phyloP scores from a whole-genome alignment of 1,140 invertebrate species.

The Heliconius hermathena region DNA sequence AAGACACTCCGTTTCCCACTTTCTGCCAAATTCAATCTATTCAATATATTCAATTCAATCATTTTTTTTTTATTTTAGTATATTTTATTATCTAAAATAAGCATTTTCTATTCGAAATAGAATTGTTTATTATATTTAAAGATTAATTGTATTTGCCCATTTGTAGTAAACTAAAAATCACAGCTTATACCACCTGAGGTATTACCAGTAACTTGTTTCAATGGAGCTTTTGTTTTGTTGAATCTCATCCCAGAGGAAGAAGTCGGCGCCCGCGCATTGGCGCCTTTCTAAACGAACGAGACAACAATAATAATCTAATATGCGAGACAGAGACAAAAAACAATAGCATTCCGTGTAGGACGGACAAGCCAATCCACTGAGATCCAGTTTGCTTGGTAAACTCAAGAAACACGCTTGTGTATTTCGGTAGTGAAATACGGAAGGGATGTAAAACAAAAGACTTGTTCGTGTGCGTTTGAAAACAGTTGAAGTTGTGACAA shows the following conservation, averaged over 20 bases:
- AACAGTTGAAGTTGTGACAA: slow-evolving; percentile 52
- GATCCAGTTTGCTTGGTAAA: slow-evolving; percentile 76
- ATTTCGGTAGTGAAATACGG: slow-evolving; percentile 38
- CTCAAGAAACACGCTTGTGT: slow-evolving; percentile 64
- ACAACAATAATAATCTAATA: slow-evolving; percentile 35
- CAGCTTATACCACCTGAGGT: slow-evolving; percentile 56
- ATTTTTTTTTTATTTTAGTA: no score
- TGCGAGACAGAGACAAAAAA: slow-evolving; percentile 57
- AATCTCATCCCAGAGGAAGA: slow-evolving; percentile 71
- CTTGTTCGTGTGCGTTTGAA: slow-evolving; percentile 54
- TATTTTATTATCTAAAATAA: neutral
- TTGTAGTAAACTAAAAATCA: slow-evolving; percentile 26
- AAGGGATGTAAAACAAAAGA: slow-evolving; percentile 73
- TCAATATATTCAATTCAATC: no score
- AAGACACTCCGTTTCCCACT: no score
- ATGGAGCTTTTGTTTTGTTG: slow-evolving; percentile 76
- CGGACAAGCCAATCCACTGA: slow-evolving; percentile 57
- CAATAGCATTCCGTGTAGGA: slow-evolving; percentile 72
- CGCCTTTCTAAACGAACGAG: slow-evolving; percentile 69
- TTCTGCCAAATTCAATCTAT: no score
- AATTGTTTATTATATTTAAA: neutral
- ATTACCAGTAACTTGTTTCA: slow-evolving; percentile 74
- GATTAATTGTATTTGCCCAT: neutral
- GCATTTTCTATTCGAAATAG: neutral
- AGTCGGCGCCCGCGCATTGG: slow-evolving; percentile 75